Percentiles rank a stretch among this genome's conserved stretches.
These are phyloP conservation scores for Physeter macrocephalus DNA, from an alignment of 2,113 vertebrate genomes.

Conservation along the genomic window DNA sequence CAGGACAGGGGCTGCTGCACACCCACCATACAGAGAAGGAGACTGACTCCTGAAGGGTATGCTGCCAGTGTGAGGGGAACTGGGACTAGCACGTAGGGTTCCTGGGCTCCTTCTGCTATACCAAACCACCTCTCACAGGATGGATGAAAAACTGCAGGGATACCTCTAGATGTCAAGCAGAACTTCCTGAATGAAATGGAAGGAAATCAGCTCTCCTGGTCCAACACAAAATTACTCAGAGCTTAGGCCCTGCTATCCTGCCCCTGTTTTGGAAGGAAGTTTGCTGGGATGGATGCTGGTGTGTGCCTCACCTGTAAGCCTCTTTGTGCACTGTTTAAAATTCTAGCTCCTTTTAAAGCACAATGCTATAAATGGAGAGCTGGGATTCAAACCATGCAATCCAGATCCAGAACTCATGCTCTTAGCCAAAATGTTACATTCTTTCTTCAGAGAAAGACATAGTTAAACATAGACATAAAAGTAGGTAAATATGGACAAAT, in stretches of 20 bases:
- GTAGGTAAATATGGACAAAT: neutral
- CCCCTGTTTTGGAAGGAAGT: neutral
- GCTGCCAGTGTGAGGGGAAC: neutral
- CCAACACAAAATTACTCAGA: neutral
- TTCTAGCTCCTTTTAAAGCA: neutral
- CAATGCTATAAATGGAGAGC: neutral
- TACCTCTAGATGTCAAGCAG: neutral
- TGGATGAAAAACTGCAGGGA: neutral
- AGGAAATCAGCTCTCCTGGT: neutral
- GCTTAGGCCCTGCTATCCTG: neutral
- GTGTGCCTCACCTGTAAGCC: neutral
- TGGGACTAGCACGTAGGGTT: neutral
- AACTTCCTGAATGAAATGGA: neutral
- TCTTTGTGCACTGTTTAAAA: neutral
- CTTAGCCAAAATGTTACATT: neutral
- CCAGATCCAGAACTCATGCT: neutral
- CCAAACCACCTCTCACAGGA: neutral
- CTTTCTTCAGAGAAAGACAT: neutral
- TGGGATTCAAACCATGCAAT: neutral
- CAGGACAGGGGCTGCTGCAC: neutral
- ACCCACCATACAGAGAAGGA: neutral
- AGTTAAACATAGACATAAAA: neutral
- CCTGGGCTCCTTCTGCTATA: neutral
- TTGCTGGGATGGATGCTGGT: neutral
- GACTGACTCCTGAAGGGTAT: neutral